Percentiles rank a stretch among this genome's conserved stretches.
Evolutionary conservation across 2,113 vertebrate species (phyloP).

Genomic region (Alces alces): DNA sequence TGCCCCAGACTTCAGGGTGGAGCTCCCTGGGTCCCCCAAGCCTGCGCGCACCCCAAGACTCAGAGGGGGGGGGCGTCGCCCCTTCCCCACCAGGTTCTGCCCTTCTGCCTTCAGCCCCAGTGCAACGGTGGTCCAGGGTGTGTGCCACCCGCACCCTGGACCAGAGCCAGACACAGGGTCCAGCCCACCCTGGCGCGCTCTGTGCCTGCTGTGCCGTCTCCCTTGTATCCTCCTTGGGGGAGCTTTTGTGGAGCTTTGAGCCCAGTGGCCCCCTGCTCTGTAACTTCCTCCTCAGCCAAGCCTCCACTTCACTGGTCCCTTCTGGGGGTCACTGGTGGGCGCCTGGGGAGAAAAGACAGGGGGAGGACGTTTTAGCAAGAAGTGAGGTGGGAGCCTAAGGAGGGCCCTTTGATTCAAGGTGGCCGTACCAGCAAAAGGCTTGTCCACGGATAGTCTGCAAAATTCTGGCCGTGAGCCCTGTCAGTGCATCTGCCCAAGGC

Average conservation of each 20-base stretch:
- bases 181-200: rapidly evolving
- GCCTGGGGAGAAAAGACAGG: no score
- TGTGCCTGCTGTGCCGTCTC: rapidly evolving
- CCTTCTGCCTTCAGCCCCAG: rapidly evolving
- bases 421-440: neutral
- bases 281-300: rapidly evolving
- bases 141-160: no score
- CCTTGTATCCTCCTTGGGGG: neutral
- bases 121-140: rapidly evolving
- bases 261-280: rapidly evolving
- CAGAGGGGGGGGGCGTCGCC: rapidly evolving
- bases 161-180: rapidly evolving
- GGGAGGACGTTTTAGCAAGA: neutral
- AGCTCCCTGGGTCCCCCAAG: neutral
- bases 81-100: neutral
- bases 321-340: neutral
- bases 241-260: neutral
- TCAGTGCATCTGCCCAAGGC: neutral
- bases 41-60: rapidly evolving
- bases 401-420: neutral
- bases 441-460: neutral
- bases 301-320: rapidly evolving
- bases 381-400: neutral
- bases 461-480: rapidly evolving
- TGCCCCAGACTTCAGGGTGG: neutral